Conservation (phyloP, 2,797 vertebrate species). For the Betta splendens region DNA sequence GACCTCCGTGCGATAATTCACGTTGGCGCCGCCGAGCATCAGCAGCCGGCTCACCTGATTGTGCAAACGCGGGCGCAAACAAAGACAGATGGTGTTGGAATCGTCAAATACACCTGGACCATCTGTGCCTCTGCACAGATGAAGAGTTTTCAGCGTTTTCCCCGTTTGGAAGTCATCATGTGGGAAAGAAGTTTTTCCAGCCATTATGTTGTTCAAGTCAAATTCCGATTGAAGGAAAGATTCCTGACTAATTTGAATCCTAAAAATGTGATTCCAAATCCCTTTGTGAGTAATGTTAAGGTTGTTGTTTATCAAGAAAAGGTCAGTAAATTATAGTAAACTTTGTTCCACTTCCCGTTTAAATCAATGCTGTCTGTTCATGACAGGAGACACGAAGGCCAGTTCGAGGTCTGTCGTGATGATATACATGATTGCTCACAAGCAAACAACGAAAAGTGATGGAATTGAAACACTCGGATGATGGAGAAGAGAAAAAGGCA, state of each 20-base stretch:
- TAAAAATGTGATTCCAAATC: constrained; percentile 2
- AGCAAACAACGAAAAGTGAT: constrained; percentile 39
- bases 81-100: constrained; percentile 20
- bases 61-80: constrained; percentile 14
- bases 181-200: background rate
- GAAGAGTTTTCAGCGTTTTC: background rate
- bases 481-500: constrained; percentile 53
- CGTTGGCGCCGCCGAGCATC: constrained; percentile 94
- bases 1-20: constrained; percentile 96
- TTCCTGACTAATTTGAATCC: constrained; percentile 19
- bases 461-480: constrained; percentile 34
- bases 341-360: no score
- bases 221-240: constrained; percentile 10
- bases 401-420: no score
- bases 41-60: constrained; percentile 95
- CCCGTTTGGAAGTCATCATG: background rate
- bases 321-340: no score
- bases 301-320: no score
- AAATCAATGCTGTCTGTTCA: constrained; percentile 52
- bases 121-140: constrained; percentile 10
- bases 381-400: constrained; percentile 46
- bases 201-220: background rate
- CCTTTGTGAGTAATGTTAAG: constrained; percentile 5
- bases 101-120: constrained; percentile 3
- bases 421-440: constrained; percentile 41